Base-by-base conservation (phyloP, 2,888 invertebrate genomes). In the Ischnus inquisitorius region DNA sequence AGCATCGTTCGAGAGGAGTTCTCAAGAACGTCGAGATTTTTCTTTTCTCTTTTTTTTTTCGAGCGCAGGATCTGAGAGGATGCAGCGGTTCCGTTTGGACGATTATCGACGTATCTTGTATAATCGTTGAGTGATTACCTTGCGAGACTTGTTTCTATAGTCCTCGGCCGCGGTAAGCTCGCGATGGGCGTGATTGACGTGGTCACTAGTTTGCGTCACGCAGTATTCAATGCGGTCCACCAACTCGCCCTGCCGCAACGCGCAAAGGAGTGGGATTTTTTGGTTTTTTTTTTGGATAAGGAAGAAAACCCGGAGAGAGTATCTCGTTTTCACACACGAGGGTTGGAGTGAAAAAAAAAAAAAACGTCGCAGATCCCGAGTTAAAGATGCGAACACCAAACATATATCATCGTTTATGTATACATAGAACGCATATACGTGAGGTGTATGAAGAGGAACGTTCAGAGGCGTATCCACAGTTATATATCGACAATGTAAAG, bases 171-270 rank as follows among this genome's bases (percentile, higher is more conserved):
- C 95, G 93, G 95, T 95, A 89, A 98, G 96, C 94, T 98, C 96
- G 89, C 94, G 95, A 90, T 96, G 96, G 90, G 97, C 98, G 88
- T 95, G 95, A 92, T 96, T 96, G 91, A 98, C 97, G 95, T 97
- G 97, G 94, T 97, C 97, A 89, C 96, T 96, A 88, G 98, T 97
- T 94, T 97, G 96, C 91, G 96, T 96, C 89, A 98, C 98, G 95
- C 98, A 97, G 95, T 97, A 97, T 95, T 98, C 98, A 94, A 98
- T 97, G 94, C 97, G 96, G 95, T 98, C 98, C 93, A 98, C 96
- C 95, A 98, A 96, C 95, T 98, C 98, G 93, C 98, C 98, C 98
- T 98, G 95, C 83, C 90, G 85, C 86, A 84, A 84, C 86, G 88
- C 87, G 85, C 83, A 51, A 85, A 82, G 86, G 80, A 85, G 76